These are phyloP conservation scores for Echinarachnius parma DNA, from an alignment of 53 echinoderm and acorn worm species.

Conservation along the genomic window DNA sequence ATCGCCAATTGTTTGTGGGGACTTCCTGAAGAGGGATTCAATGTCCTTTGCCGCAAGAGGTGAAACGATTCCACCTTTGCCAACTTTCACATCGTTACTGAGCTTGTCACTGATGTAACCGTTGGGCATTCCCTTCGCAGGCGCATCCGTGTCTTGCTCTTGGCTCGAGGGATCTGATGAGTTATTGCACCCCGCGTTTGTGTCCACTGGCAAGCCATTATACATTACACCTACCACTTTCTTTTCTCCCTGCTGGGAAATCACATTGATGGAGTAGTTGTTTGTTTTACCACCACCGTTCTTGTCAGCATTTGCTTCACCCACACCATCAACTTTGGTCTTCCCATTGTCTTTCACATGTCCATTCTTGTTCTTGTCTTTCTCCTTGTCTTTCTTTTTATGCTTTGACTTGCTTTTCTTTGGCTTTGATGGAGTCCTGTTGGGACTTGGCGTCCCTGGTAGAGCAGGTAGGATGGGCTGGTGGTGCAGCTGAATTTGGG, in stretches of 20 bases:
- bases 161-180: background rate
- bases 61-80: slow-evolving; percentile 16
- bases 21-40: slow-evolving; percentile 30
- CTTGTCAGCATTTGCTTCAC: slow-evolving; percentile 13
- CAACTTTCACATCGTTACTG: slow-evolving; percentile 23
- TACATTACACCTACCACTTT: slow-evolving; percentile 39
- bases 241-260: slow-evolving; percentile 36
- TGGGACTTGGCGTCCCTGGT: slow-evolving; percentile 16
- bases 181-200: slow-evolving; percentile 39
- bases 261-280: slow-evolving; percentile 26
- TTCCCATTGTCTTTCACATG: slow-evolving; percentile 19
- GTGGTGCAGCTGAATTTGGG: slow-evolving; percentile 45
- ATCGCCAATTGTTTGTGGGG: slow-evolving; percentile 49
- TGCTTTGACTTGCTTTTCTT: slow-evolving; percentile 49
- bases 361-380: slow-evolving; percentile 45
- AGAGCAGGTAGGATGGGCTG: slow-evolving; percentile 23
- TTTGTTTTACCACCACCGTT: background rate
- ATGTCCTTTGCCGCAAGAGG: slow-evolving; percentile 33
- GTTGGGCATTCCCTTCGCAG: slow-evolving; percentile 30
- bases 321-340: background rate
- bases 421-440: background rate
- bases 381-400: slow-evolving; percentile 51
- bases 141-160: slow-evolving; percentile 9
- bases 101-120: slow-evolving; percentile 28
- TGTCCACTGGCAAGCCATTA: slow-evolving; percentile 32